Conservation (phyloP, 2,888 invertebrate genomes). For the Eurytoma adleriae region DNA sequence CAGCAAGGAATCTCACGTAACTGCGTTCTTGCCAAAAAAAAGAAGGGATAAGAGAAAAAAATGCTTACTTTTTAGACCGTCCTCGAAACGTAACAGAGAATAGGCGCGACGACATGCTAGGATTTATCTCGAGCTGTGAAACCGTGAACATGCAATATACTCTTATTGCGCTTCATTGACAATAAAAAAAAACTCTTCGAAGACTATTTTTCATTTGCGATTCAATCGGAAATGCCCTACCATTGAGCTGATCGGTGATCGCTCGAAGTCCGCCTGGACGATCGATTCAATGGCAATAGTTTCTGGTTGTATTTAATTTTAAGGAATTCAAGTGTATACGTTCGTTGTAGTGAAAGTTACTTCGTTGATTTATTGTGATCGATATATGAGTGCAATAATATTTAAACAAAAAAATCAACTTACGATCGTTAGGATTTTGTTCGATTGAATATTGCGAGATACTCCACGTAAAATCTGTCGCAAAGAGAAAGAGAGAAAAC, state of each 20-base stretch:
- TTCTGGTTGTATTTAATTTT: too few species aligned
- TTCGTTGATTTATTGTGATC: too few species aligned
- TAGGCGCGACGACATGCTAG: conserved; percentile 17
- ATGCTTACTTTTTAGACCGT: conserved; percentile 43
- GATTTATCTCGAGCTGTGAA: conserved; percentile 36
- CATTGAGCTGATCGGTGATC: conserved; percentile 1
- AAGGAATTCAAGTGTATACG: too few species aligned
- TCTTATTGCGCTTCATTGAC: conserved; percentile 38
- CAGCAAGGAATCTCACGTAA: not conserved
- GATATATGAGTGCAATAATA: too few species aligned
- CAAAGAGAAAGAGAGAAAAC: not conserved
- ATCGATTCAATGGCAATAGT: too few species aligned
- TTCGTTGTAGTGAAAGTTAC: too few species aligned
- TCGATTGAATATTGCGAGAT: too few species aligned
- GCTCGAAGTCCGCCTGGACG: not conserved
- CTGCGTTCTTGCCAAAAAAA: conserved; percentile 23
- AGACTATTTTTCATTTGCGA: conserved; percentile 31
- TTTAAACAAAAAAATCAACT: too few species aligned
- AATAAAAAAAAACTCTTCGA: conserved; percentile 45
- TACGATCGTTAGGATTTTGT: too few species aligned
- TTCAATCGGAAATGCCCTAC: conserved; percentile 3
- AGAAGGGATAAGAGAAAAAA: not conserved
- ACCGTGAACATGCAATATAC: conserved; percentile 31
- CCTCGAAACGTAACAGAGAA: conserved; percentile 17
- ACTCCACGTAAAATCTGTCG: too few species aligned